Percentiles rank a stretch among this genome's conserved stretches.
phyloP scores from a whole-genome alignment of 2,888 invertebrate genomes.

The Microplitis deprimator region DNA sequence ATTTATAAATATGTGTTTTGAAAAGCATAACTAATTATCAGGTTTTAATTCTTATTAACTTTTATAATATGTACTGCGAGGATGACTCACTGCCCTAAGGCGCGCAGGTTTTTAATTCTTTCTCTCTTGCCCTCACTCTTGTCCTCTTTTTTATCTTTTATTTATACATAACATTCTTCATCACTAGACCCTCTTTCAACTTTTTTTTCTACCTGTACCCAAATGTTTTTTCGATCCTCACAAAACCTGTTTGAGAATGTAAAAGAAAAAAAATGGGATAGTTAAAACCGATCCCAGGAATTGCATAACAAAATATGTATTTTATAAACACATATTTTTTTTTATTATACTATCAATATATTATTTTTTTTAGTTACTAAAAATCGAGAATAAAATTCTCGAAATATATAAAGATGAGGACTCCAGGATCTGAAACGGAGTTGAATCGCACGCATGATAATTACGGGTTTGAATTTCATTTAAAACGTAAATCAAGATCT shows the following conservation, averaged over 20 bases:
- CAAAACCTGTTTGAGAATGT: not conserved
- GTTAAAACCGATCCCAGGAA: not conserved
- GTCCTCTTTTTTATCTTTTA: slow-evolving; percentile 10
- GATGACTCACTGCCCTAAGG: slow-evolving; percentile 39
- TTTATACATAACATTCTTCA: slow-evolving; percentile 23
- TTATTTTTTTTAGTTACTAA: too few relatives aligned
- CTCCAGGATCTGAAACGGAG: slow-evolving; percentile 63
- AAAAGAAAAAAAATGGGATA: not conserved
- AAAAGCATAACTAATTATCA: not conserved
- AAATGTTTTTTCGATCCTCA: not conserved
- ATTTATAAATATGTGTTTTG: not conserved
- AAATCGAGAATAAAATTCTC: too few relatives aligned
- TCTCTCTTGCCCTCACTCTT: slow-evolving; percentile 12
- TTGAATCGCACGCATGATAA: slow-evolving; percentile 60
- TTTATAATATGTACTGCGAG: not conserved
- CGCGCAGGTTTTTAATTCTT: slow-evolving; percentile 26
- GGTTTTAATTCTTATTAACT: not conserved
- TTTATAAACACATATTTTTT: not conserved
- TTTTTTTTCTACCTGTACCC: not conserved
- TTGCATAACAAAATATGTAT: not conserved
- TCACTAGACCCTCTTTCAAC: not conserved
- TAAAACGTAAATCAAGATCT: slow-evolving; percentile 55
- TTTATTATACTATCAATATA: not conserved
- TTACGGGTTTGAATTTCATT: slow-evolving; percentile 55
- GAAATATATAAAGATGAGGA: slow-evolving; percentile 57